These are phyloP conservation scores for Megamerina dolium DNA, from an alignment of 2,888 invertebrate genomes.

Conservation along the genomic window DNA sequence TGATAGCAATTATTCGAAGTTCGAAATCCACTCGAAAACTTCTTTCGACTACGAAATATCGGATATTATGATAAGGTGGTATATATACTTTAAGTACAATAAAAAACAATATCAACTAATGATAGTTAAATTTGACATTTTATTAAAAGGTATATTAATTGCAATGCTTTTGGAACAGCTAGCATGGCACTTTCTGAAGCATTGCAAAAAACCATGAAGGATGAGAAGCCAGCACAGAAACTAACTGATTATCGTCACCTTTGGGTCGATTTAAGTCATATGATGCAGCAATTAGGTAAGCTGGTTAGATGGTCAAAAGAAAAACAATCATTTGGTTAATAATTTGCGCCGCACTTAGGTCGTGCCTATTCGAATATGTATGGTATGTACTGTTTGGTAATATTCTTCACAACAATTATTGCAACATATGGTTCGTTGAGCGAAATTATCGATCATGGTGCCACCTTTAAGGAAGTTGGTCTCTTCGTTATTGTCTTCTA, in stretches of 20 bases:
- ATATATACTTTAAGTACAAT: too few relatives aligned
- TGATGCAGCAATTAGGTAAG: slow-evolving; percentile 68
- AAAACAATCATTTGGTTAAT: too few relatives aligned
- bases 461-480: slow-evolving; percentile 67
- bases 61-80: too few relatives aligned
- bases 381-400: slow-evolving; percentile 66
- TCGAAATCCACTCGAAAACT: too few relatives aligned
- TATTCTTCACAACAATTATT: slow-evolving; percentile 67
- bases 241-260: slow-evolving; percentile 63
- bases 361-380: slow-evolving; percentile 72
- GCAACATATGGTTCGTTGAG: slow-evolving; percentile 66
- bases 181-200: slow-evolving; percentile 60
- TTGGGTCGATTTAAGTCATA: slow-evolving; percentile 68
- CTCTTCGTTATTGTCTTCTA: slow-evolving; percentile 66
- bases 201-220: slow-evolving; percentile 58
- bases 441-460: slow-evolving; percentile 65
- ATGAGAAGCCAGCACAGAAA: slow-evolving; percentile 59
- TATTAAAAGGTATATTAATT: slow-evolving; percentile 59
- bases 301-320: background rate
- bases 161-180: slow-evolving; percentile 61
- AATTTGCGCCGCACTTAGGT: slow-evolving; percentile 38
- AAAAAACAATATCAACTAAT: too few relatives aligned
- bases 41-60: too few relatives aligned
- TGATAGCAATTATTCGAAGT: too few relatives aligned
- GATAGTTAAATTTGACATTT: too few relatives aligned